Evolutionary conservation across 2,113 vertebrate species (phyloP), one percentile per base, ranked within the genome.

Genomic region (Stomatorhinus ivindoensis): DNA sequence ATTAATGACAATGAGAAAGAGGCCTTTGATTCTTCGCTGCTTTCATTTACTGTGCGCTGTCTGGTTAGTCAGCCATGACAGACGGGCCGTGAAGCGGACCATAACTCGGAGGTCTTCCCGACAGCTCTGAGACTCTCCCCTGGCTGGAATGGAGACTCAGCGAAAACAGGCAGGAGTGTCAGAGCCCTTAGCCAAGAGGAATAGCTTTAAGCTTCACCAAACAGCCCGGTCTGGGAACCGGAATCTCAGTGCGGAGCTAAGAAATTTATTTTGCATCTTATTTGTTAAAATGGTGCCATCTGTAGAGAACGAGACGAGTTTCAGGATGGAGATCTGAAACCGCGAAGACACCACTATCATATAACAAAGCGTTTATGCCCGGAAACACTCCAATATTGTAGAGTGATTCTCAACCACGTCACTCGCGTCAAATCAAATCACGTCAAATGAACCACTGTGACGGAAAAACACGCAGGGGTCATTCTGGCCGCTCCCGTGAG

Each of bases 111-210:
- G 90, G 91, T 90, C 94, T 91, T 53, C 86, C 89, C 35, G 61
- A 92, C 55, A 91, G 90, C 92, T 92, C 92, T 86, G 92, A 89
- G 88, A 93, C 93, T 93, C 53, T 93, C 92, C 61, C 92, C 94
- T 90, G 42, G 94, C 88, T 87, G 87, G 95, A 94, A 92, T 48
- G 90, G 76, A 92, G 94, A 90, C 93, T 94, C 92, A 21, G n/a
- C 3, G 47, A 48, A 69, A 31, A 31, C 10, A 27, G 47, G 24
- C 39, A 39, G 87, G 46, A 69, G 11, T 24, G 69, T 21, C 17
- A 9, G 46, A 48, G 58, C 50, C 44, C 69, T 80, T 48, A 76
- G n/a, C 46, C n/a, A 5, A 50, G 39, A 76, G 48, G 48, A 73
- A 80, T 83, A 5, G 39, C 48, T 39, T 76, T 55, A 24, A 85